phyloP scores from a whole-genome alignment of 1,140 invertebrate species.

The Agraylea sexmaculata region DNA sequence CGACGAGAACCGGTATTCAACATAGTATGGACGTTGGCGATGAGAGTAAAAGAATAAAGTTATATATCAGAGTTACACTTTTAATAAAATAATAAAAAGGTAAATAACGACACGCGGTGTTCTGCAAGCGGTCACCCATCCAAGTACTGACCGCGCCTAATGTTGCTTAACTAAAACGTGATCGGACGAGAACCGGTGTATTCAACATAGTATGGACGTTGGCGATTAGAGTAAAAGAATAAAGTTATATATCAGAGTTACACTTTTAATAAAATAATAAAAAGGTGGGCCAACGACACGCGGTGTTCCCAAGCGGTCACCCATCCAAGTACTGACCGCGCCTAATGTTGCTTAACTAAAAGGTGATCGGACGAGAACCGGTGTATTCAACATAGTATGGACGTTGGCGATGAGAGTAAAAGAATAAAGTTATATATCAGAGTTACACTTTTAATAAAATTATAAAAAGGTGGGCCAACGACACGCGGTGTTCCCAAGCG shows the following conservation, averaged over 20 bases:
- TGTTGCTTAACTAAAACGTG: conserved; percentile 16
- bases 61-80: no score
- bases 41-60: no score
- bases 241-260: no score
- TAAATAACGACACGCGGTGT: no score
- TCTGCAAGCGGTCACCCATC: conserved; percentile 17
- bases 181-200: conserved; percentile 17
- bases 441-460: no score
- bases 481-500: conserved; percentile 21
- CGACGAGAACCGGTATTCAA: no score
- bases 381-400: conserved; percentile 15
- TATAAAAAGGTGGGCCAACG: no score
- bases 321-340: conserved; percentile 20
- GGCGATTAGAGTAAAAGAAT: no score
- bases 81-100: no score
- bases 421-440: no score
- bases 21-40: no score
- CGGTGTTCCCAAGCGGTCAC: conserved; percentile 21
- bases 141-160: conserved; percentile 15
- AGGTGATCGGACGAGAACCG: conserved; percentile 18
- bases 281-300: conserved; percentile 18
- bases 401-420: conserved; percentile 15
- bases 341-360: conserved; percentile 21
- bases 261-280: no score
- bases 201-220: conserved; percentile 14